Evolutionary conservation across 2,113 vertebrate genomes (phyloP).

Genomic region (Ailurus styani): DNA sequence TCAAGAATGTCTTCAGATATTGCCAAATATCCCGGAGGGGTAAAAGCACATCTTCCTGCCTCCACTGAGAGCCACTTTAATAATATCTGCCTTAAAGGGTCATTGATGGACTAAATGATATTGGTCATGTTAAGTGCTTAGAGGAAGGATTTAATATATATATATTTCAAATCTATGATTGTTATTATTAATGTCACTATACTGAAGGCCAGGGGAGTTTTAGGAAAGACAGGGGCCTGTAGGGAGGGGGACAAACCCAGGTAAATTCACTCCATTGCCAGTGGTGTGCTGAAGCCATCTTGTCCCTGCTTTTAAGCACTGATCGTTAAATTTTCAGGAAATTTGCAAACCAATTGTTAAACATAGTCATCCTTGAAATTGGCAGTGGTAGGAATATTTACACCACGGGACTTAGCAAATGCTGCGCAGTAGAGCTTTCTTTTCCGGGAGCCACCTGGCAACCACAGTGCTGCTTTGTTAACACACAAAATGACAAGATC

Average conservation of each 20-base stretch:
- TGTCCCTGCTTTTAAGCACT: not conserved
- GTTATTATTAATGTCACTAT: not conserved
- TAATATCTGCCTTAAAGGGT: not conserved
- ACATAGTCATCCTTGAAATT: not conserved
- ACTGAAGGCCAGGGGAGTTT: not conserved
- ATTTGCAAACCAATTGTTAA: slow-evolving; percentile 3
- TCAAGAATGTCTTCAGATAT: not conserved
- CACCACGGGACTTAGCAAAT: not conserved
- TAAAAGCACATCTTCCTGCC: not conserved
- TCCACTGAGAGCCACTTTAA: not conserved
- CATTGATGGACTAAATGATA: not conserved
- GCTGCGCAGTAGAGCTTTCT: not conserved
- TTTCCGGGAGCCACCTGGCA: not conserved
- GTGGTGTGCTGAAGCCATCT: not conserved
- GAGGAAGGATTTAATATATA: not conserved
- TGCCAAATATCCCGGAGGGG: not conserved
- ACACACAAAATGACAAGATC: not conserved
- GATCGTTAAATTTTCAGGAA: not conserved
- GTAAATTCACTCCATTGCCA: not conserved
- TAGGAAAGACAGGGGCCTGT: not conserved
- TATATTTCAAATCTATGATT: not conserved
- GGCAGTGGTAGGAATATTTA: not conserved
- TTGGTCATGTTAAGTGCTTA: not conserved
- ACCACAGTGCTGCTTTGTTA: not conserved
- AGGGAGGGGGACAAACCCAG: not conserved